A percentile compares a stretch with the other conserved stretches of the same genome.
phyloP scores from a whole-genome alignment of 2,113 vertebrate genomes.

The Rynchops niger region DNA sequence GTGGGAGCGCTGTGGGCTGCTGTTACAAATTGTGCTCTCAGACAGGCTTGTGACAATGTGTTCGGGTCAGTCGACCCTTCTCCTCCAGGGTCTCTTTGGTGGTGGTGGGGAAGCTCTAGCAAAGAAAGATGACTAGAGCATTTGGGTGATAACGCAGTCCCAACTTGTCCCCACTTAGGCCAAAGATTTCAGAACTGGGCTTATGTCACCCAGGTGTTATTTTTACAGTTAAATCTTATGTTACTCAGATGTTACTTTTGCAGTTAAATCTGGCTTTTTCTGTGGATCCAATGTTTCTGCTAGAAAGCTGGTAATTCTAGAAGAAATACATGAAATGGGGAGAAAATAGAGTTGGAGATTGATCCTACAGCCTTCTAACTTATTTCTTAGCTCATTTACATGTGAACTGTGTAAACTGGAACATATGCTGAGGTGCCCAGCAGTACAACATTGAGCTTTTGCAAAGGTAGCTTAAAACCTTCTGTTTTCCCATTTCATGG shows the following conservation, averaged over 20 bases:
- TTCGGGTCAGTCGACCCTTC: background rate
- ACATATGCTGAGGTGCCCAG: background rate
- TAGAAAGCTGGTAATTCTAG: background rate
- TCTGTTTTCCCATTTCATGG: background rate
- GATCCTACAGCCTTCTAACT: background rate
- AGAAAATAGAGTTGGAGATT: background rate
- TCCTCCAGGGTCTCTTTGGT: background rate
- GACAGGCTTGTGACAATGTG: accelerated
- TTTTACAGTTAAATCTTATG: background rate
- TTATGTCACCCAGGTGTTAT: background rate
- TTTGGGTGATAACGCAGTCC: background rate
- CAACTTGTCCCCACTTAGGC: background rate
- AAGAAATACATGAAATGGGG: background rate
- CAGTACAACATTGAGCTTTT: background rate
- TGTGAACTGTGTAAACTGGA: background rate
- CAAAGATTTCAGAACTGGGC: background rate
- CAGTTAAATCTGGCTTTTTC: background rate
- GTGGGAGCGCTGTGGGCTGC: background rate
- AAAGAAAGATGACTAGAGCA: accelerated
- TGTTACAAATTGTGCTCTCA: background rate
- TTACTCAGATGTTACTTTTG: background rate
- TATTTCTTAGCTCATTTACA: background rate
- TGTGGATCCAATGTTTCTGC: background rate
- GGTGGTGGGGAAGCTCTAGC: background rate
- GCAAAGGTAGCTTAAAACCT: background rate